These are phyloP conservation scores for Melanotaenia maccullochi DNA, from an alignment of 2,797 vertebrate species.

Conservation along the genomic window DNA sequence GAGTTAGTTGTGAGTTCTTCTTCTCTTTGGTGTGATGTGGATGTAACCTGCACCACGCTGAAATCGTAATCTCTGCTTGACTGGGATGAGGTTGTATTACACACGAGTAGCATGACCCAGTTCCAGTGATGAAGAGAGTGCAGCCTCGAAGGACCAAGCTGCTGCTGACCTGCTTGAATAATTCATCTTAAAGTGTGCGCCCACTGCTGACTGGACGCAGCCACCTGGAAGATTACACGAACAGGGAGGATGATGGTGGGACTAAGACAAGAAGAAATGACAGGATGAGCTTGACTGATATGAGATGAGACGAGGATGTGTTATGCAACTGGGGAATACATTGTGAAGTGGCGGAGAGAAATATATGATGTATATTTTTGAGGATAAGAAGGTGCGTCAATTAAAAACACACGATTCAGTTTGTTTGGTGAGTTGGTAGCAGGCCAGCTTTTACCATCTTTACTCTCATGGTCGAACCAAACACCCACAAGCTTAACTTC, in stretches of 20 bases:
- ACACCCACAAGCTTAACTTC: conserved; percentile 1
- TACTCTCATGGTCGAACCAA: conserved; percentile 5
- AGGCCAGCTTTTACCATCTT: conserved; percentile 3
- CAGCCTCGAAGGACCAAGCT: conserved; percentile 39
- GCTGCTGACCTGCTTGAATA: conserved; percentile 72
- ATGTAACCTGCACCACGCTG: conserved; percentile 12
- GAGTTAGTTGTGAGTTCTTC: background rate
- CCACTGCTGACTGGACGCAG: conserved; percentile 49
- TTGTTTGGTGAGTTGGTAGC: background rate
- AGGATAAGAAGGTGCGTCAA: background rate
- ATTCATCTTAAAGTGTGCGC: conserved; percentile 69
- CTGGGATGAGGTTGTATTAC: conserved; percentile 49
- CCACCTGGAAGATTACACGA: conserved; percentile 61
- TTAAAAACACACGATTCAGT: background rate
- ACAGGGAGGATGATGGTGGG: conserved; percentile 6
- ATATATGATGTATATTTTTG: background rate
- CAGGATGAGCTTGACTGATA: conserved; percentile 2
- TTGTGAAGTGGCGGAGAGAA: background rate
- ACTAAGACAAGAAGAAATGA: conserved; percentile 21
- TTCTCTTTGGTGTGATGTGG: conserved; percentile 2
- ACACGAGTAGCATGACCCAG: conserved; percentile 72
- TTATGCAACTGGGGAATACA: conserved; percentile 37
- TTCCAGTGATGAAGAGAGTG: conserved; percentile 64
- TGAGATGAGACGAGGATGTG: conserved; percentile 12
- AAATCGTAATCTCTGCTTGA: conserved; percentile 27